Conservation (phyloP, 2,113 vertebrate species). For the Numenius arquata region DNA sequence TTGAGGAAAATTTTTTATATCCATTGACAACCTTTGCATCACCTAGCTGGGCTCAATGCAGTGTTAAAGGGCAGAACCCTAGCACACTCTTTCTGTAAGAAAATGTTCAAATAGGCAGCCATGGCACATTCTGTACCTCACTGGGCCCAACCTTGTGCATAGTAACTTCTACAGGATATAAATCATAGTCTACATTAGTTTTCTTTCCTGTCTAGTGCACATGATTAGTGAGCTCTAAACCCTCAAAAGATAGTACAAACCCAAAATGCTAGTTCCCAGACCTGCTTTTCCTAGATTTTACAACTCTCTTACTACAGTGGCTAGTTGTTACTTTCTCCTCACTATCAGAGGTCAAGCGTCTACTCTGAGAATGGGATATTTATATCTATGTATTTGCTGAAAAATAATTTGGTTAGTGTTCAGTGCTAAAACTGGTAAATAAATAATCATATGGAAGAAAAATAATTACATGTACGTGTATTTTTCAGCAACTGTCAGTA, state of each 20-base stretch:
- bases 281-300: not conserved
- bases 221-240: not conserved
- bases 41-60: not conserved
- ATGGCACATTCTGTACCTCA: not conserved
- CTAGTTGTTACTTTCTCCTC: not conserved
- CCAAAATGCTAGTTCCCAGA: not conserved
- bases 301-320: not conserved
- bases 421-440: not conserved
- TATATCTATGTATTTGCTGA: not conserved
- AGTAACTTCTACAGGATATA: not conserved
- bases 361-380: not conserved
- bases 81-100: not conserved
- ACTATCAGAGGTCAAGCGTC: not conserved
- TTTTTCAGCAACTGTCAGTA: not conserved
- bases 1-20: not conserved
- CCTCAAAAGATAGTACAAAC: not conserved
- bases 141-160: not conserved
- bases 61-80: not conserved
- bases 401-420: not conserved
- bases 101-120: not conserved
- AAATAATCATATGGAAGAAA: not conserved
- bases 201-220: not conserved
- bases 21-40: not conserved
- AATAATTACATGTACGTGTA: fast-evolving
- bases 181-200: not conserved